Evolutionary conservation across 1,140 invertebrate species (phyloP).

Genomic region (Tachypleus tridentatus): DNA sequence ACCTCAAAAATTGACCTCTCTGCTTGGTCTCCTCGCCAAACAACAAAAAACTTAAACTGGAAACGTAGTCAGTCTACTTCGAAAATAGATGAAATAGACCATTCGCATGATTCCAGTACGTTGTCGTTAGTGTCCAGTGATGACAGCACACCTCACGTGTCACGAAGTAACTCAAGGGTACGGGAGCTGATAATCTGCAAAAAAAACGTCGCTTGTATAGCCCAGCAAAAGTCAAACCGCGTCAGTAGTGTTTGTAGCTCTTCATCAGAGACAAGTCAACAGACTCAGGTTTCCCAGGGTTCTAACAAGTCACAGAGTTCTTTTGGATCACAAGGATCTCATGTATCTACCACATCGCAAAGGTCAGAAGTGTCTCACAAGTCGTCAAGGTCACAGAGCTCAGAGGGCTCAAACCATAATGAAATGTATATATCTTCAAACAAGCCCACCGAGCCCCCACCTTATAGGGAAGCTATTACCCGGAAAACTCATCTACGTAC

Average conservation of each 20-base stretch:
- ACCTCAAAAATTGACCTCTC: too few species aligned
- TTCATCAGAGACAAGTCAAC: slow-evolving; percentile 16
- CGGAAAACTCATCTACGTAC: slow-evolving; percentile 25
- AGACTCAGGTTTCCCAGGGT: slow-evolving; percentile 11
- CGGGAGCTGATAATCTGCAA: slow-evolving; percentile 5
- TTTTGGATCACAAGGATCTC: slow-evolving; percentile 27
- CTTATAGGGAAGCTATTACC: slow-evolving; percentile 29
- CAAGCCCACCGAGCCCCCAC: slow-evolving; percentile 28
- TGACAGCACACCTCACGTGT: slow-evolving; percentile 42
- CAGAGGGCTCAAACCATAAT: slow-evolving; percentile 12
- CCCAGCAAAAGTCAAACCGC: slow-evolving; percentile 14
- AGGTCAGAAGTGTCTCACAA: too few species aligned
- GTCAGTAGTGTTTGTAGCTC: slow-evolving; percentile 19
- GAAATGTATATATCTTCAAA: too few species aligned
- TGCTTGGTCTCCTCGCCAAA: too few species aligned
- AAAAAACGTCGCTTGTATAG: too few species aligned
- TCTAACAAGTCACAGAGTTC: slow-evolving; percentile 20
- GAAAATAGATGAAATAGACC: slow-evolving; percentile 32
- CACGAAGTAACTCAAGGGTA: slow-evolving; percentile 38
- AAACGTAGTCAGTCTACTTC: slow-evolving; percentile 31
- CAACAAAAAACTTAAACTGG: slow-evolving; percentile 12
- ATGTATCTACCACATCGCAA: slow-evolving; percentile 24
- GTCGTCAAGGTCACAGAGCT: slow-evolving; percentile 17
- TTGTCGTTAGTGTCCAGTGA: slow-evolving; percentile 35
- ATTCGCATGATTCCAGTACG: slow-evolving; percentile 39